Percentiles rank a stretch among this genome's conserved stretches.
These are phyloP conservation scores for Melanotaenia duboulayi DNA, from an alignment of 2,113 vertebrate species.

Conservation along the genomic window DNA sequence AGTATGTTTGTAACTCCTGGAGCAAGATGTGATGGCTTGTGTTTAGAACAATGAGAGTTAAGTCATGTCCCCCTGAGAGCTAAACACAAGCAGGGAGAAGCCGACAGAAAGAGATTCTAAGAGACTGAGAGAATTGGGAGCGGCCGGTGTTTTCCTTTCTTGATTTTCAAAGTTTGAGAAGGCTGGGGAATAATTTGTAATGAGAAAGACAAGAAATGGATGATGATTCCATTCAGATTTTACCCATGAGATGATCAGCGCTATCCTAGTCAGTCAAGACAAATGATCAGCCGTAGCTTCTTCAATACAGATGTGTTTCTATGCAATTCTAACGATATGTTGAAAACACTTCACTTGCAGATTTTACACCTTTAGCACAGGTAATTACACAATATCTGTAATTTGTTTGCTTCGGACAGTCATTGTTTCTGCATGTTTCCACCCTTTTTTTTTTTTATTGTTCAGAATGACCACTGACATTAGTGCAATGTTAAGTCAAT, in stretches of 20 bases:
- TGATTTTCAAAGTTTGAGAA: conserved; percentile 43
- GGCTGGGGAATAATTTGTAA: conserved; percentile 49
- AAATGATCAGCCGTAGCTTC: too few species aligned
- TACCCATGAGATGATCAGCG: conserved; percentile 47
- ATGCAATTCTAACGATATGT: too few species aligned
- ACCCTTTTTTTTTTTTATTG: too few species aligned
- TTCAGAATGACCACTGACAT: too few species aligned
- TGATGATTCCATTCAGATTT: conserved; percentile 35
- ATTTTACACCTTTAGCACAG: too few species aligned
- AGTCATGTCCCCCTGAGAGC: conserved; percentile 27
- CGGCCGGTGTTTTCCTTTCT: conserved; percentile 54
- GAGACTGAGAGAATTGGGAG: conserved; percentile 27
- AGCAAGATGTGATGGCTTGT: conserved; percentile 26
- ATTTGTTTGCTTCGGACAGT: too few species aligned
- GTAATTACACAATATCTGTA: too few species aligned
- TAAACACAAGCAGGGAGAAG: conserved; percentile 49
- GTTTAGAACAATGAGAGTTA: conserved; percentile 31
- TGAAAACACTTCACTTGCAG: too few species aligned
- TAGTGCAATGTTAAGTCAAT: too few species aligned
- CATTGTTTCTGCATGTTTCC: too few species aligned
- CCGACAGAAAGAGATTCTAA: conserved; percentile 11
- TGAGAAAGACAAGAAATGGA: conserved; percentile 56
- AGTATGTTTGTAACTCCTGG: neutral
- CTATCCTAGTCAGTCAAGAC: too few species aligned
- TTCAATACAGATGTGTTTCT: conserved; percentile 32